Conservation (phyloP, 1,140 invertebrate species). For the Drosophila kanapiae region DNA sequence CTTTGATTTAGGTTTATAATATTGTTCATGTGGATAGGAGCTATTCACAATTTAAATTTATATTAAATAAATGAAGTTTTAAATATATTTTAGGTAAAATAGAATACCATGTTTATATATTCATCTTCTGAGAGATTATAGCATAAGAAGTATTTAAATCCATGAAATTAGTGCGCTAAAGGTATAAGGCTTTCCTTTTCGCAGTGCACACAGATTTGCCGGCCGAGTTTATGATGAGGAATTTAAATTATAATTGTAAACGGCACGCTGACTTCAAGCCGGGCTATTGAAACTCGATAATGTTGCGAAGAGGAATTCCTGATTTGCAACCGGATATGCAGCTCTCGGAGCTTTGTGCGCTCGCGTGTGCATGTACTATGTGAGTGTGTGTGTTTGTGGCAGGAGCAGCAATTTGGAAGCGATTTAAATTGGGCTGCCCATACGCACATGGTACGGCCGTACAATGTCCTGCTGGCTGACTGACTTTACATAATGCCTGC, state of each 20-base stretch:
- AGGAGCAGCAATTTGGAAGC: constrained; percentile 28
- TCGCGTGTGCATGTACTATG: background rate
- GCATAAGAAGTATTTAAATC: too few relatives aligned
- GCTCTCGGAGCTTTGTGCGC: constrained; percentile 14
- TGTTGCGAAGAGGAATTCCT: constrained; percentile 35
- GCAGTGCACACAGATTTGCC: constrained; percentile 11
- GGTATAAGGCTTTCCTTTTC: background rate
- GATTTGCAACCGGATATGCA: constrained; percentile 36
- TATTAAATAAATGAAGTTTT: too few relatives aligned
- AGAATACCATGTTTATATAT: too few relatives aligned
- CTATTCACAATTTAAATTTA: background rate
- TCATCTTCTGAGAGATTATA: too few relatives aligned
- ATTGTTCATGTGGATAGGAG: background rate
- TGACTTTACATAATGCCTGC: constrained; percentile 80
- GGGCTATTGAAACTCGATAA: constrained; percentile 25
- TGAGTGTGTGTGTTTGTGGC: constrained; percentile 7
- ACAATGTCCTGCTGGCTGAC: constrained; percentile 52
- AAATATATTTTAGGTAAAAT: too few relatives aligned
- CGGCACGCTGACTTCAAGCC: background rate
- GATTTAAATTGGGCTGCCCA: constrained; percentile 50
- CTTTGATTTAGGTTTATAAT: background rate
- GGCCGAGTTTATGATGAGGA: constrained; percentile 40
- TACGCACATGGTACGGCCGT: constrained; percentile 29
- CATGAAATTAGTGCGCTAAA: too few relatives aligned
- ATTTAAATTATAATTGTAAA: constrained; percentile 53